These are phyloP conservation scores for Trichonephila inaurata DNA, from an alignment of 1,140 invertebrate genomes.

Conservation along the genomic window DNA sequence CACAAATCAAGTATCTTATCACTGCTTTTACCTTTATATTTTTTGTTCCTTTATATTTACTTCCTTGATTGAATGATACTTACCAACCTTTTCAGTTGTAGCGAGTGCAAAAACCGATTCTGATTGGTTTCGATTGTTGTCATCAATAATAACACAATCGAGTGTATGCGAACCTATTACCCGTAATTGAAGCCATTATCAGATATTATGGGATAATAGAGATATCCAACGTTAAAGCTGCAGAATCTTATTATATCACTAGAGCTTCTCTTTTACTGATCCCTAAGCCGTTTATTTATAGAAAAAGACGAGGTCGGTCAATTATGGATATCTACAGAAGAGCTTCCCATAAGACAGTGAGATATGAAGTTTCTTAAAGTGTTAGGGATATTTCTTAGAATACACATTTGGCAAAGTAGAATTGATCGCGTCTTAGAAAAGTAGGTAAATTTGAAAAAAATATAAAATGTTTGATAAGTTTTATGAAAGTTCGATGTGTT, in stretches of 20 bases:
- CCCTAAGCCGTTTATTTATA: background rate
- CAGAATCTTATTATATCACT: conserved; percentile 14
- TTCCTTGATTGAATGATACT: background rate
- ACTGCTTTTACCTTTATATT: background rate
- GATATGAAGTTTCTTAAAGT: no score
- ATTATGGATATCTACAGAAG: no score
- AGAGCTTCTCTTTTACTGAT: background rate
- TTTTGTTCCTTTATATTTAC: background rate
- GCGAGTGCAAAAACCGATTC: background rate
- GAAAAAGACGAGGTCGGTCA: no score
- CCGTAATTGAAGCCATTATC: conserved; percentile 53
- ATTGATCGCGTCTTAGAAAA: no score
- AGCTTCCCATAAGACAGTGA: no score
- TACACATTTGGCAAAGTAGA: no score
- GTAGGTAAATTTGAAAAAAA: no score
- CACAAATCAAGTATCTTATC: no score
- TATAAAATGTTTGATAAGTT: no score
- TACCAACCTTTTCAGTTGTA: background rate
- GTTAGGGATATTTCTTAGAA: no score
- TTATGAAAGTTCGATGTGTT: no score
- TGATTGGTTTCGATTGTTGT: conserved; percentile 44
- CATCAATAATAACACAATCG: conserved; percentile 51
- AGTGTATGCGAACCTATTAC: conserved; percentile 10
- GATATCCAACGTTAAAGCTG: background rate
- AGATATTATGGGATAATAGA: conserved; percentile 55